Percentiles rank a stretch among this genome's conserved stretches.
Evolutionary conservation across 1,140 invertebrate genomes (phyloP).

Genomic region (Heliconius melpomene): DNA sequence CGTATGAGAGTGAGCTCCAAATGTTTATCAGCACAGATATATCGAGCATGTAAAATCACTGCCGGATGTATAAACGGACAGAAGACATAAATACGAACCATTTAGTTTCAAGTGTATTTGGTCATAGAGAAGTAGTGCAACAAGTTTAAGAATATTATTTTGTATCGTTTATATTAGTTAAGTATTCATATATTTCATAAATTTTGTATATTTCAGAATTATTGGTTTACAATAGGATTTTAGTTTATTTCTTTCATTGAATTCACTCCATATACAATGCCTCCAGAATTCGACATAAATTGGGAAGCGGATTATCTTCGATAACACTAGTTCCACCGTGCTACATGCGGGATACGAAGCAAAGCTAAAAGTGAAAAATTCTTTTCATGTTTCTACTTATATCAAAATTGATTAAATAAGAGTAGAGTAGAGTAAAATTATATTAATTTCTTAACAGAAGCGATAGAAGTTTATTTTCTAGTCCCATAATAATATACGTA

Average conservation of each 20-base stretch:
- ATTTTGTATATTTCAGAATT: no score
- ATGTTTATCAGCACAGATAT: constrained; percentile 23
- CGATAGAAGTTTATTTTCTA: neutral
- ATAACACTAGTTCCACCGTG: no score
- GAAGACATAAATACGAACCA: constrained; percentile 28
- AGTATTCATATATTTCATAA: neutral
- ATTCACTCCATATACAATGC: no score
- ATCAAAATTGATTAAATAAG: no score
- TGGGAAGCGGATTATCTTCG: no score
- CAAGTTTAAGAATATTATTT: constrained; percentile 9
- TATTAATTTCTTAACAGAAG: no score
- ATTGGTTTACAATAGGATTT: no score
- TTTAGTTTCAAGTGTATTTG: constrained; percentile 24
- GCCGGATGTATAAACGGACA: constrained; percentile 23
- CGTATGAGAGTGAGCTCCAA: constrained; percentile 15
- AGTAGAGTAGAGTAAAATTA: no score
- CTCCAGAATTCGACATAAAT: no score
- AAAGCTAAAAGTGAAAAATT: neutral
- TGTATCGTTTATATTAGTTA: neutral
- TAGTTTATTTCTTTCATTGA: no score
- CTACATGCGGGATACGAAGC: neutral
- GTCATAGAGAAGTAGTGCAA: constrained; percentile 4
- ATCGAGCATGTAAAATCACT: constrained; percentile 24
- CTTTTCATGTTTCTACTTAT: no score
- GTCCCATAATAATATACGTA: neutral